A percentile compares a stretch with the other conserved stretches of the same genome.
These are phyloP conservation scores for Catharus fuscescens DNA, from an alignment of 2,113 vertebrate genomes.

Conservation along the genomic window DNA sequence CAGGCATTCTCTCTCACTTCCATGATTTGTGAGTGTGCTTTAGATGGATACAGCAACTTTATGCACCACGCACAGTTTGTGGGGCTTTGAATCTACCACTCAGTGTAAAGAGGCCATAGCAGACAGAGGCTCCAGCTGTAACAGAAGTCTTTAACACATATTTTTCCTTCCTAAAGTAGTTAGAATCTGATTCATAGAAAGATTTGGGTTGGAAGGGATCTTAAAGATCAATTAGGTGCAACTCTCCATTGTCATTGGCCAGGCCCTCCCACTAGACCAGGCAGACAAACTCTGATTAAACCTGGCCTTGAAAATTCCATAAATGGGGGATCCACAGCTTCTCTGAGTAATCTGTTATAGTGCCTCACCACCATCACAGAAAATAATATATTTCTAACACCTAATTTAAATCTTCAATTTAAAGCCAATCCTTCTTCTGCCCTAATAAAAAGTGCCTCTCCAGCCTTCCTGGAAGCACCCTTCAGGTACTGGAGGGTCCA, in stretches of 20 bases:
- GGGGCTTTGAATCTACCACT: background rate
- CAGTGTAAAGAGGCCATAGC: background rate
- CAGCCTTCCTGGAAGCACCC: background rate
- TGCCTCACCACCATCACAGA: background rate
- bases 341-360: background rate
- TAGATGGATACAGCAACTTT: background rate
- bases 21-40: background rate
- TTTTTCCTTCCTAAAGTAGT: background rate
- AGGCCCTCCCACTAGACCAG: background rate
- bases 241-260: background rate
- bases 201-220: background rate
- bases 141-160: background rate
- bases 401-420: background rate
- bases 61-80: background rate
- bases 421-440: background rate
- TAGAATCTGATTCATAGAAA: background rate
- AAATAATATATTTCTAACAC: background rate
- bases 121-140: background rate
- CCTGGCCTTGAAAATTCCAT: background rate
- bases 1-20: background rate
- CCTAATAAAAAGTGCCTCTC: background rate
- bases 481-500: background rate
- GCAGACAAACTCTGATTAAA: background rate
- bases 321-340: rapidly evolving
- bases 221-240: background rate